Percentiles rank a stretch among this genome's conserved stretches.
Conservation (phyloP, 2,797 vertebrate genomes). For the Chiroxiphia lanceolata region DNA sequence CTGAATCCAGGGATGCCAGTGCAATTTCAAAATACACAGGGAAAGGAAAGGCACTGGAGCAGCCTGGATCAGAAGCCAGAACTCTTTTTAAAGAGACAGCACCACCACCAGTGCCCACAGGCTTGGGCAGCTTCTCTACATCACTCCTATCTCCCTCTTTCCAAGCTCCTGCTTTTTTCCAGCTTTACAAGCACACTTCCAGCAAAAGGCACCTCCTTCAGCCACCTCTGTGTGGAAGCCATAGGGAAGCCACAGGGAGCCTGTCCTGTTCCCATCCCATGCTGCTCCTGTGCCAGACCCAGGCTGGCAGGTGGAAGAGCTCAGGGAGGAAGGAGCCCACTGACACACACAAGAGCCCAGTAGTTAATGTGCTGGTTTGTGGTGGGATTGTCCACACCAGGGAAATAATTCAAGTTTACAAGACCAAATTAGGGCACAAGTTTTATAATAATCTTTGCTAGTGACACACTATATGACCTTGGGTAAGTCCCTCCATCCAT, state of each 20-base stretch:
- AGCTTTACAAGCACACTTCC: background rate
- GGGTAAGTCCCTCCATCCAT: slow-evolving; percentile 28
- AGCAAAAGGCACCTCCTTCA: background rate
- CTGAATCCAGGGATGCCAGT: background rate
- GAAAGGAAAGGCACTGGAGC: background rate
- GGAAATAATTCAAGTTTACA: background rate
- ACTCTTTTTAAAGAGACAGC: background rate
- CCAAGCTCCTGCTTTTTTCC: background rate
- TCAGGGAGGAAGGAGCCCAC: background rate
- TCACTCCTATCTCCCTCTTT: background rate
- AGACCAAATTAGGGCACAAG: slow-evolving; percentile 5
- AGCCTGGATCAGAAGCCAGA: background rate
- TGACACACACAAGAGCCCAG: rapidly evolving
- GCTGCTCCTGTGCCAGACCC: rapidly evolving
- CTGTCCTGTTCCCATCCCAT: background rate
- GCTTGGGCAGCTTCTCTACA: background rate
- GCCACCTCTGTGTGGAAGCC: background rate
- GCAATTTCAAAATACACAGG: background rate
- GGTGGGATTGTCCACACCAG: background rate
- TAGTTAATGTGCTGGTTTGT: background rate
- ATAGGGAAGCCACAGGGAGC: rapidly evolving
- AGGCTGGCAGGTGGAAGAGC: background rate
- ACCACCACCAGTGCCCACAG: background rate
- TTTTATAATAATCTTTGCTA: background rate
- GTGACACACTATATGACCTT: background rate